Base-by-base conservation (phyloP, 2,797 vertebrate species). In the Borostomias antarcticus region DNA sequence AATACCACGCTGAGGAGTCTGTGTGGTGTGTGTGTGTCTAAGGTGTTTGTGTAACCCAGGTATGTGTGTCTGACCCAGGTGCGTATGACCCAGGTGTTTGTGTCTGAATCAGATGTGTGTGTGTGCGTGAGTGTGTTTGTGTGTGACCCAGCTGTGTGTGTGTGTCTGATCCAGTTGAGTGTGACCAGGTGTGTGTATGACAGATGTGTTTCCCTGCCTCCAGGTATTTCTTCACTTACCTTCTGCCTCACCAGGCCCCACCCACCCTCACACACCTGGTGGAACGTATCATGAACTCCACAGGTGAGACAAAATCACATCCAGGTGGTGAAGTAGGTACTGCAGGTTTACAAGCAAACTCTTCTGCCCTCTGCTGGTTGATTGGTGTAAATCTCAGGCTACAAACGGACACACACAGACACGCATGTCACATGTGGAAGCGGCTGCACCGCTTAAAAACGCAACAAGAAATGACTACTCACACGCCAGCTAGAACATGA, bases 151-250 rank as follows among this genome's bases (percentile, higher is more conserved):
- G n/a, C 11, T 54, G 13, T n/a, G 17, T 29, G 15, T 17, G 9
- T 33, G 33, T 60, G 40, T 60, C 25, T 60, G 23, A 28, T 23
- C 40, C 15, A 47, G 25, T n/a, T 26, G n/a, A n/a, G n/a, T n/a
- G n/a, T n/a, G n/a, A n/a, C n/a, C n/a, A n/a, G n/a, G 26, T 54
- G 13, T n/a, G 17, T 29, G 15, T 17, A 3, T 33, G 33, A n/a
- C n/a, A n/a, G n/a, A n/a, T 58, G 21, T 84, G 59, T 88, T 64
- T 80, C 64, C 74, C 6, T 29, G 57, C 63, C 89, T 85, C 28
- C 86, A 97, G 96, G 82, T 97, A 94, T 90, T 97, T 97, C 81
- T 96, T 97, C 89, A 96, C 93, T 30, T 97, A 97, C 85, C 92
- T 97, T 77, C 88, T 97, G 82, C 96, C 95, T 70, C 93, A 97